Conservation (phyloP, 2,888 invertebrate genomes). For the Acheta domesticus region DNA sequence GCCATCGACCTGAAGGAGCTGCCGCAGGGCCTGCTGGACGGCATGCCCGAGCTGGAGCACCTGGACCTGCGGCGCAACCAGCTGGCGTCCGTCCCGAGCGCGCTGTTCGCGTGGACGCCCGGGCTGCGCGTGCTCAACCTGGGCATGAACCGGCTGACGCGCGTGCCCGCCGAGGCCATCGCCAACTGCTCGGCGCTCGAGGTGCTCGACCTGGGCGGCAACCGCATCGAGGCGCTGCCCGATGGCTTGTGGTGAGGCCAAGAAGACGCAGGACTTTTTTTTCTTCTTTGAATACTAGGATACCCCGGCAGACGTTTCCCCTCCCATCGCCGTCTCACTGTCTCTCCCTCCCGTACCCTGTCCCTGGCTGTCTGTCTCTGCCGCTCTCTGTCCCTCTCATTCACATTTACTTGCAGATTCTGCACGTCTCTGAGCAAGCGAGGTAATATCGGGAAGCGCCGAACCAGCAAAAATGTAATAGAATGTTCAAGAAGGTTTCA, state of each 20-base stretch:
- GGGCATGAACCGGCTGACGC: not conserved
- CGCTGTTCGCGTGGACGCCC: conserved; percentile 7
- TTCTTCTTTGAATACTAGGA: no score
- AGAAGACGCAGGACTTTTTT: no score
- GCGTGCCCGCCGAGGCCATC: not conserved
- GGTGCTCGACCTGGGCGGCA: not conserved
- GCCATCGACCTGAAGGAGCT: not conserved
- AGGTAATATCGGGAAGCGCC: no score
- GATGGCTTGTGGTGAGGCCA: not conserved
- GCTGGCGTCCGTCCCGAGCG: not conserved
- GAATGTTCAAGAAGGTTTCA: no score
- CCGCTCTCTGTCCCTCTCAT: no score
- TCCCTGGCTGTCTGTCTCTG: no score
- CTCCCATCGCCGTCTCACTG: no score
- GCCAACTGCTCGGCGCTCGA: not conserved
- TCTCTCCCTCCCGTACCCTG: no score
- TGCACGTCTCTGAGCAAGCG: no score
- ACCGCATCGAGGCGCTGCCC: not conserved
- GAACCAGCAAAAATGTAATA: no score
- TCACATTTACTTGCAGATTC: no score
- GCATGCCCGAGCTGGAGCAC: not conserved
- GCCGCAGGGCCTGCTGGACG: not conserved
- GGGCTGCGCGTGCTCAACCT: not conserved
- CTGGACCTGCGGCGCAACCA: not conserved
- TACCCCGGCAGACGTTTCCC: no score